Percentiles rank a stretch among this genome's conserved stretches.
Evolutionary conservation across 92 coral and sea anemone species (phyloP).

Genomic region (Siderastrea siderea): DNA sequence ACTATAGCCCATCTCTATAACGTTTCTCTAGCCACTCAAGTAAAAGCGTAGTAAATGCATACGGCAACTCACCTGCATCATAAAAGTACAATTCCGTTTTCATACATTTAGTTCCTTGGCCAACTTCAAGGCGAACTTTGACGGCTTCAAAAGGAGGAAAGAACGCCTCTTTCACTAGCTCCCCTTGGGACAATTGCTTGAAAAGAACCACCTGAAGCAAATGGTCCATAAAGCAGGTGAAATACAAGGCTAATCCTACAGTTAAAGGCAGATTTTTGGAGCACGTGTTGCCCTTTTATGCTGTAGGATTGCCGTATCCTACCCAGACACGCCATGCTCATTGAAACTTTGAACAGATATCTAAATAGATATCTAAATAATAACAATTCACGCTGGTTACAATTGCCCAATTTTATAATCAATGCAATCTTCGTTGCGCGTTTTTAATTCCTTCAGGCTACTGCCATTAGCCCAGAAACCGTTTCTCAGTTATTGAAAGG

Average conservation of each 20-base stretch:
- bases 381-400: too few relatives aligned
- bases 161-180: constrained; percentile 45
- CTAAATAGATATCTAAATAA: too few relatives aligned
- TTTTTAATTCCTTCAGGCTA: too few relatives aligned
- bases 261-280: background rate
- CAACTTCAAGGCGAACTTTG: constrained; percentile 26
- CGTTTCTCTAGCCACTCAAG: too few relatives aligned
- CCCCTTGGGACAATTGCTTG: constrained; percentile 24
- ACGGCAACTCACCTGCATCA: constrained; percentile 26
- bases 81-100: constrained; percentile 27
- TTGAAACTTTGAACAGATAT: too few relatives aligned
- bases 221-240: background rate
- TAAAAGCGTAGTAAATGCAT: background rate
- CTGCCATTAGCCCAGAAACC: too few relatives aligned
- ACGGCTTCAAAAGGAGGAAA: constrained; percentile 65
- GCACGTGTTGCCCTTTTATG: background rate
- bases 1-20: too few relatives aligned
- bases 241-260: background rate
- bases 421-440: too few relatives aligned
- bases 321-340: too few relatives aligned
- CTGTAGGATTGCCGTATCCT: too few relatives aligned
- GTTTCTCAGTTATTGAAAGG: too few relatives aligned
- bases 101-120: constrained; percentile 33
- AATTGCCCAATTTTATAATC: too few relatives aligned
- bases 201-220: constrained; percentile 31